Base-by-base conservation (phyloP, 2,797 vertebrate genomes). In the Synanceia verrucosa region DNA sequence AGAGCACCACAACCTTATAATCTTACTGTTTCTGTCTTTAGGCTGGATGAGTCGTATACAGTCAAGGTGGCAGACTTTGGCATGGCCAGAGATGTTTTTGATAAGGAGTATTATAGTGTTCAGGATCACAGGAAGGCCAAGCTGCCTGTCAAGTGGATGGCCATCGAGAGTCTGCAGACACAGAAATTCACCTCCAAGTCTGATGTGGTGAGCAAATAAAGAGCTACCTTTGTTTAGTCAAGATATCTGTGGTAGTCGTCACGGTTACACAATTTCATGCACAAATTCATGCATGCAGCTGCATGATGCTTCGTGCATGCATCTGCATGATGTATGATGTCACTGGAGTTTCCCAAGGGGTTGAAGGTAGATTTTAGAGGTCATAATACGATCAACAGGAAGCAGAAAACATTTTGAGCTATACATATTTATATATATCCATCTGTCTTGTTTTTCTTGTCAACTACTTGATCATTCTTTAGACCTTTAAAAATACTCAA, bases 1-100 rank as follows among this genome's bases (percentile, higher is more conserved):
- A 24, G 11, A 48, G 19, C 9, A 14, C 2, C 37, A 5, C 21
- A 24, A 16, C 11, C 26, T 26, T 47, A 1, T 43, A 2, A 34
- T 34, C 28, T 52, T 12, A 4, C 0, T 37, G 50, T 60, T 59
- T 36, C 53, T 74, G 21, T 57, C 53, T 53, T 21, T 60, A 99
- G 98, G 98, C 89, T 99, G 86, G 98, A 99, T 0, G 96, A 99
- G 92, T 94, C 94, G 0, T 97, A 96, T 57, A 97, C 95, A 0
- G 98, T 99, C 64, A 99, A 99, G 85, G 98, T 99, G 91, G 98
- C 98, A 0, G 98, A 99, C 88, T 99, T 99, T 0, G 98, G 98
- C 43, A 95, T 99, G 94, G 97, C 98, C 0, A 95, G 98, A 36
- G 97, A 97, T 0, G 88, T 99, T 51, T 95, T 98, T 5, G 97